phyloP scores from a whole-genome alignment of 2,113 vertebrate species.

The Chelonoidis abingdonii region DNA sequence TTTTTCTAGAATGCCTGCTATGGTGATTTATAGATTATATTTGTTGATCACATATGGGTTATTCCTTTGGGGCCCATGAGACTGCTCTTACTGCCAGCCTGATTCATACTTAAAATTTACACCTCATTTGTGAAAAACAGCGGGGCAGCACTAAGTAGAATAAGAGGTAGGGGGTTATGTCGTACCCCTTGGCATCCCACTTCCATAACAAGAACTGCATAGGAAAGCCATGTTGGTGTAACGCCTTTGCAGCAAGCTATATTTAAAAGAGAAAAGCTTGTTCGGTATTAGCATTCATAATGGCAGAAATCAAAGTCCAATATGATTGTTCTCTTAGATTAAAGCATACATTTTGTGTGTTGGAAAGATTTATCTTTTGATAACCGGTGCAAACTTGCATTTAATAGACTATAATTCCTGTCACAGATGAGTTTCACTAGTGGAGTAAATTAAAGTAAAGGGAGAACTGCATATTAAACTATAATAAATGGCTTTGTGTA shows the following conservation, averaged over 20 bases:
- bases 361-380: not conserved
- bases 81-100: not conserved
- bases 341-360: not conserved
- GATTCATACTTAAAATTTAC: not conserved
- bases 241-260: not conserved
- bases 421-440: not conserved
- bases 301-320: not conserved
- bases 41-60: not conserved
- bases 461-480: not conserved
- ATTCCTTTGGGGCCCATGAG: not conserved
- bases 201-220: not conserved
- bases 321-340: not conserved
- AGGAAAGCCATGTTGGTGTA: not conserved
- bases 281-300: not conserved
- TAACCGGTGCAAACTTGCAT: not conserved
- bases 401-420: not conserved
- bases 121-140: not conserved
- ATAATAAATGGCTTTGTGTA: not conserved
- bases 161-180: not conserved
- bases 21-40: not conserved
- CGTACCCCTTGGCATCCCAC: not conserved
- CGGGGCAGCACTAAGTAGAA: not conserved
- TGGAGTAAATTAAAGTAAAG: not conserved
- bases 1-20: not conserved
- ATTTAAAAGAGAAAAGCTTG: not conserved